phyloP scores from a whole-genome alignment of 2,113 vertebrate species.

The Actenoides lindsayi region DNA sequence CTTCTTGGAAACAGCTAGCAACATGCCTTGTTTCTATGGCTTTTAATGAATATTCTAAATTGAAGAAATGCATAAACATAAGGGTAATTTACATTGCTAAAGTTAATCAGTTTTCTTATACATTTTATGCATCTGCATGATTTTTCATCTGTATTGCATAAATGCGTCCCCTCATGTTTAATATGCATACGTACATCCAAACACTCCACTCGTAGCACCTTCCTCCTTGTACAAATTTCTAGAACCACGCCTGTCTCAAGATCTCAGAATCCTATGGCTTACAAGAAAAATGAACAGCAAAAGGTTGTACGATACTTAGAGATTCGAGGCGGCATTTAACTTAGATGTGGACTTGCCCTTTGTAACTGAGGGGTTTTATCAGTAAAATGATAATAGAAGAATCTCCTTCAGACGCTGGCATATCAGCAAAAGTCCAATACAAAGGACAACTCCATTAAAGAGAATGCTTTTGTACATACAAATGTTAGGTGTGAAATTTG shows the following conservation, averaged over 20 bases:
- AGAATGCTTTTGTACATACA: background rate
- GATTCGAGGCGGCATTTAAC: constrained; percentile 12
- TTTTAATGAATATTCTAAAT: constrained; percentile 69
- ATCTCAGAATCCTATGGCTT: background rate
- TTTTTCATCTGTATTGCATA: constrained; percentile 64
- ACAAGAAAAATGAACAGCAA: background rate
- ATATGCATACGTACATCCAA: constrained; percentile 20
- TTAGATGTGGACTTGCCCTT: constrained; percentile 16
- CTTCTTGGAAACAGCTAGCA: constrained; percentile 51
- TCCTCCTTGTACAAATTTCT: constrained; percentile 7
- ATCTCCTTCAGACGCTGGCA: constrained; percentile 14
- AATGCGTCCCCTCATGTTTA: constrained; percentile 24
- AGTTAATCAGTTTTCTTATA: constrained; percentile 70
- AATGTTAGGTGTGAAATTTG: constrained; percentile 6
- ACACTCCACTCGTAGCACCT: background rate
- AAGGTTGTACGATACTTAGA: background rate
- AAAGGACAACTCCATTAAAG: constrained; percentile 50
- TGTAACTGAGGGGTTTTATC: constrained; percentile 18
- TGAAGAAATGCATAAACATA: constrained; percentile 69
- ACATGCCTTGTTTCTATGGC: constrained; percentile 34
- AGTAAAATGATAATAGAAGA: constrained; percentile 4
- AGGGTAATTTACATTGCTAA: constrained; percentile 71
- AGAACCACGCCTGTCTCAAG: background rate
- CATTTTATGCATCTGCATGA: constrained; percentile 57
- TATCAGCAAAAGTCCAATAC: constrained; percentile 30